A percentile compares a stretch with the other conserved stretches of the same genome.
phyloP scores from a whole-genome alignment of 1,140 invertebrate species.

The Formica selysi region DNA sequence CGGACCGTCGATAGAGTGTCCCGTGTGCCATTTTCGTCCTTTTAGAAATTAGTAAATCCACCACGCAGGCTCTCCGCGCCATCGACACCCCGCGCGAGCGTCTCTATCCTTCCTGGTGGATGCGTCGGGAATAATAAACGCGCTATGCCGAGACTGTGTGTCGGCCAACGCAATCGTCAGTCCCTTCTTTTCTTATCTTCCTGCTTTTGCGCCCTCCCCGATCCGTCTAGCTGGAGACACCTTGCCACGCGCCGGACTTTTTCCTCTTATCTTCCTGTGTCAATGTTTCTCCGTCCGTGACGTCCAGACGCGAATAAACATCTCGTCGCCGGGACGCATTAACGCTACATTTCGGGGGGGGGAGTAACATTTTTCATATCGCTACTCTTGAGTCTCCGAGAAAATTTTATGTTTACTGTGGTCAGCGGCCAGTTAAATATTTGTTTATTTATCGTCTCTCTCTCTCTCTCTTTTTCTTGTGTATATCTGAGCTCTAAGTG shows the following conservation, averaged over 20 bases:
- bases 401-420: conserved; percentile 31
- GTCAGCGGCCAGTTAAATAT: conserved; percentile 43
- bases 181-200: conserved; percentile 55
- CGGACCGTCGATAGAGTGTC: conserved; percentile 66
- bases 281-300: conserved; percentile 64
- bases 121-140: conserved; percentile 72
- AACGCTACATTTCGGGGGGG: conserved; percentile 21
- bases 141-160: conserved; percentile 21
- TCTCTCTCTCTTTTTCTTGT: too few species aligned
- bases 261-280: conserved; percentile 65
- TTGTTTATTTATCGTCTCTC: conserved; percentile 27
- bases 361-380: conserved; percentile 17
- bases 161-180: conserved; percentile 38
- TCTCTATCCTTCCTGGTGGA: conserved; percentile 57
- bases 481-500: conserved; percentile 27
- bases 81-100: conserved; percentile 55
- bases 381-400: background rate
- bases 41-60: conserved; percentile 76
- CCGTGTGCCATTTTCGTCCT: conserved; percentile 71
- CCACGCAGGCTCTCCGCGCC: conserved; percentile 59
- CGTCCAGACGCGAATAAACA: conserved; percentile 73
- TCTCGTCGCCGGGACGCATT: conserved; percentile 61
- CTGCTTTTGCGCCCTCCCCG: conserved; percentile 8
- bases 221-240: conserved; percentile 53
- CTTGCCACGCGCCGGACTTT: conserved; percentile 72